Base-by-base conservation (phyloP, 2,113 vertebrate species). In the Atherinomorus stipes region DNA sequence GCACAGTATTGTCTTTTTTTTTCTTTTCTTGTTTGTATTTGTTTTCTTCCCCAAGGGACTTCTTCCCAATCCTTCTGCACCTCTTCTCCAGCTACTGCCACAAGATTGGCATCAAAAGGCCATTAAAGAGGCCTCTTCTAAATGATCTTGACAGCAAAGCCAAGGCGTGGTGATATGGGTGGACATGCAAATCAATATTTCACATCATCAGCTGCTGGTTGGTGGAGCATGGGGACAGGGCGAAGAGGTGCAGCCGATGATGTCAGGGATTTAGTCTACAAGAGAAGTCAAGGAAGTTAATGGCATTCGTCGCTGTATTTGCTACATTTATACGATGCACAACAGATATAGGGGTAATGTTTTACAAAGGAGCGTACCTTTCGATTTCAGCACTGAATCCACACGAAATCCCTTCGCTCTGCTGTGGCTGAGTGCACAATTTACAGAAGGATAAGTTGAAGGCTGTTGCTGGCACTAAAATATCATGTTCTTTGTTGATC, bases 151-250 rank as follows among this genome's bases (percentile, higher is more conserved):
- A 93, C 92, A 94, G 90, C 72, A 42, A 83, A 87, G 88, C 81
- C 85, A 70, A 81, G 86, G 88, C 83, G 66, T 81, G 83, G 86
- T 91, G 86, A 93, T 90, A 80, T 69, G 86, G 87, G 77, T 85
- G 86, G 91, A 94, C 90, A 90, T 86, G 84, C 86, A 90, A 93
- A 94, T 94, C 93, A 92, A 94, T 93, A 93, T 93, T 93, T 93
- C 83, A 92, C 89, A 89, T 91, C 88, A 81, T 90, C 90, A 90
- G 69, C 70, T 64, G 26, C 75, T 77, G 74, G 87, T 86, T 81
- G 87, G 78, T 81, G 68, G 85, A 85, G 83, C 76, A 71, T 4
- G 26, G 76, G 81, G 80, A 74, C 71, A 77, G 76, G 71, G 65
- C 54, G 64, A 60, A 47, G 8, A 66, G 72, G 57, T 70, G 74